Evolutionary conservation across 1,140 invertebrate genomes (phyloP).

Genomic region (Sitobion miscanthi): DNA sequence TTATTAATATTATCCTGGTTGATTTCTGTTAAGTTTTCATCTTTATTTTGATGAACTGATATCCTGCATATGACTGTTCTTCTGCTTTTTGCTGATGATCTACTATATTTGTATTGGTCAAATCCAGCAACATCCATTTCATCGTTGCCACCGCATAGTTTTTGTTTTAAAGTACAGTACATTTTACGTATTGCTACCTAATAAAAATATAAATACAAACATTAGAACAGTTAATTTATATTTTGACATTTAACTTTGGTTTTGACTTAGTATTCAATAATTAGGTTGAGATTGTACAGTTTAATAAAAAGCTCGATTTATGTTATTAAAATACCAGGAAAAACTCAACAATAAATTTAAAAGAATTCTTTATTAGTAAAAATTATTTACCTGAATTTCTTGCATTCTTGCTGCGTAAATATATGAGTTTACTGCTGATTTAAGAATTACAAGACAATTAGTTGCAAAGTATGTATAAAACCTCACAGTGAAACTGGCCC

Average conservation of each 20-base stretch:
- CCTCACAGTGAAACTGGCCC: constrained; percentile 52
- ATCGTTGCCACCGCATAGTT: background rate
- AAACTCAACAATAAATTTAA: background rate
- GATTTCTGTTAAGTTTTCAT: background rate
- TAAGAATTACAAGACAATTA: constrained; percentile 69
- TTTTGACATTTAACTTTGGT: background rate
- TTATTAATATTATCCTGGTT: background rate
- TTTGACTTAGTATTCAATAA: background rate
- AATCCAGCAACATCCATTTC: background rate
- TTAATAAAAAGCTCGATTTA: background rate
- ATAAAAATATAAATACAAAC: background rate
- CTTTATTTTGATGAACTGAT: constrained; percentile 18
- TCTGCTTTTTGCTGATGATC: constrained; percentile 46
- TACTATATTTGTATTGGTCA: constrained; percentile 40
- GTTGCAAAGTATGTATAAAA: constrained; percentile 60
- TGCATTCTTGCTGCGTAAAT: constrained; percentile 75
- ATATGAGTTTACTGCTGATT: constrained; percentile 72
- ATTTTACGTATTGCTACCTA: constrained; percentile 53
- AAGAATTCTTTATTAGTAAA: background rate
- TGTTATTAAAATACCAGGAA: background rate
- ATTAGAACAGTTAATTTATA: background rate
- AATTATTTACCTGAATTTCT: constrained; percentile 67
- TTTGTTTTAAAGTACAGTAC: constrained; percentile 24
- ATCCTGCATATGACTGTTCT: constrained; percentile 45
- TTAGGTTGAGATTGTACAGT: background rate